Evolutionary conservation across 2,888 invertebrate genomes (phyloP).

Genomic region (Macaria notata): DNA sequence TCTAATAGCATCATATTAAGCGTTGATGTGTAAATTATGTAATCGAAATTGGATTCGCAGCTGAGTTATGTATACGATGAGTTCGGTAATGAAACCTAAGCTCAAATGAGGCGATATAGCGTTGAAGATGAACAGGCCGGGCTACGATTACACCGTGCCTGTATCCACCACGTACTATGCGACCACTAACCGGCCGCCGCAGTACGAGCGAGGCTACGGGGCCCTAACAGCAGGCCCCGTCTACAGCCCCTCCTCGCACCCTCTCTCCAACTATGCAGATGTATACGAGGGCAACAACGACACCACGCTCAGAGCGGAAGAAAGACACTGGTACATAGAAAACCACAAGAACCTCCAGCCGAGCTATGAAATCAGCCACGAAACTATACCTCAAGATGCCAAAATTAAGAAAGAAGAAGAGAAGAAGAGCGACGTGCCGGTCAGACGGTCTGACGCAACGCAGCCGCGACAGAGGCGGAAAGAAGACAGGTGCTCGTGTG

Average conservation of each 20-base stretch:
- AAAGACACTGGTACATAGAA: slow-evolving; percentile 79
- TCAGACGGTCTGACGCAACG: slow-evolving; percentile 62
- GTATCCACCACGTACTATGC: slow-evolving; percentile 73
- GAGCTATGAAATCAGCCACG: slow-evolving; percentile 62
- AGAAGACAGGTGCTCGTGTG: slow-evolving; percentile 77
- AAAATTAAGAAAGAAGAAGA: slow-evolving; percentile 77
- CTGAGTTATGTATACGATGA: slow-evolving; percentile 44
- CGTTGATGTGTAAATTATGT: slow-evolving; percentile 17
- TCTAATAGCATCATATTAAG: slow-evolving; percentile 54
- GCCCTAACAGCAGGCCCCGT: slow-evolving; percentile 67
- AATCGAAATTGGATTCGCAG: slow-evolving; percentile 36
- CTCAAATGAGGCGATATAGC: slow-evolving; percentile 74
- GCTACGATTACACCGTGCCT: slow-evolving; percentile 78
- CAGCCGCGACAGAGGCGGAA: slow-evolving; percentile 70
- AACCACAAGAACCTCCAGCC: slow-evolving; percentile 76
- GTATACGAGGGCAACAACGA: slow-evolving; percentile 80
- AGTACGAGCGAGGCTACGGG: slow-evolving; percentile 74
- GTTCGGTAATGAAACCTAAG: slow-evolving; percentile 57
- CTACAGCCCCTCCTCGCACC: slow-evolving; percentile 73
- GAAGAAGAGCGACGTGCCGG: slow-evolving; percentile 67
- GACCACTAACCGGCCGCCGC: slow-evolving; percentile 70
- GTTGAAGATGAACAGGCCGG: slow-evolving; percentile 80
- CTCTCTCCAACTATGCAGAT: slow-evolving; percentile 76
- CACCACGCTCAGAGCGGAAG: slow-evolving; percentile 76
- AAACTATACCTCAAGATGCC: slow-evolving; percentile 69